Percentiles rank a stretch among this genome's conserved stretches.
Evolutionary conservation across 2,797 vertebrate genomes (phyloP).

Genomic region (Eulemur albifrons): DNA sequence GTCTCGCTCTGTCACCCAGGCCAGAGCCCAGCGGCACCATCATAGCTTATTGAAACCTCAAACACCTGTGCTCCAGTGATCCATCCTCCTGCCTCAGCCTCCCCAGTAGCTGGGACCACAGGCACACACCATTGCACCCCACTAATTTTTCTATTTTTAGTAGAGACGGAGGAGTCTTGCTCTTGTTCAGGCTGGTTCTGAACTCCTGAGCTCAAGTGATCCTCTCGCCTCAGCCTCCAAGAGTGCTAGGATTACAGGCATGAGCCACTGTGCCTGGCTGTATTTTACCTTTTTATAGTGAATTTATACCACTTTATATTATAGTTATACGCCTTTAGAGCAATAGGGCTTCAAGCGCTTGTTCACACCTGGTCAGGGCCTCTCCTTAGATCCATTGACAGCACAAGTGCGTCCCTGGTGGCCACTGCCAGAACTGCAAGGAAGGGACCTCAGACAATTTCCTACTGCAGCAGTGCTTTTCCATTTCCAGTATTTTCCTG

Average conservation of each 20-base stretch:
- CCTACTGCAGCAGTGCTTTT: accelerated
- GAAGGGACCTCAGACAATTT: accelerated
- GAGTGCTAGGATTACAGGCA: background rate
- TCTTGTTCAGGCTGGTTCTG: background rate
- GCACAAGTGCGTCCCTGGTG: background rate
- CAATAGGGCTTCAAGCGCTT: accelerated
- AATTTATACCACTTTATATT: background rate
- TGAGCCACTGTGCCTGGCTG: background rate
- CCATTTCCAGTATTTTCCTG: background rate
- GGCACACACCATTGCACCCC: too few relatives aligned
- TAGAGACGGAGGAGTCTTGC: background rate
- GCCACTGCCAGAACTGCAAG: background rate
- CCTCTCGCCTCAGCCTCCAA: background rate
- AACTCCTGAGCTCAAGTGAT: background rate
- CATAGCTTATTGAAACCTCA: background rate
- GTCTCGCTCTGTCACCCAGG: background rate
- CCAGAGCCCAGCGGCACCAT: background rate
- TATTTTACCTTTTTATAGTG: background rate
- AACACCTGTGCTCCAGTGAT: background rate
- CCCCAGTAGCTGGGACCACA: background rate
- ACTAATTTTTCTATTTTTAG: background rate
- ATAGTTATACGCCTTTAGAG: accelerated
- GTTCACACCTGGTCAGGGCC: accelerated
- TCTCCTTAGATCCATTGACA: accelerated
- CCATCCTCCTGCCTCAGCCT: background rate